Base-by-base conservation (phyloP, 2,113 vertebrate species). In the Cyprinodon brontotheroides region DNA sequence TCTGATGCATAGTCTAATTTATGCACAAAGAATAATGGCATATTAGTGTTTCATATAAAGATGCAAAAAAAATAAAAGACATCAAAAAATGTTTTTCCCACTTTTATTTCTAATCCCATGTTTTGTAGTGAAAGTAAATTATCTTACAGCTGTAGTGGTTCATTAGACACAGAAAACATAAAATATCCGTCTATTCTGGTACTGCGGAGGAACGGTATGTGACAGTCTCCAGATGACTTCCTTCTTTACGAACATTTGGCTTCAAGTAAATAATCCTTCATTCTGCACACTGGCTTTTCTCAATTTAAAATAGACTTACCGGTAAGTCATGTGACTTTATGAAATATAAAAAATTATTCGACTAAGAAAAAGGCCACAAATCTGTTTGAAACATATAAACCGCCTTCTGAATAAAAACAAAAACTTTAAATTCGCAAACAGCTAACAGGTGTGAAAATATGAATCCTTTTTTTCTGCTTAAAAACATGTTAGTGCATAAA, bases 401-500 rank as follows among this genome's bases (percentile, higher is more conserved):
- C n/a, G 50, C 7, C 14, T 45, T 11, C 9, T 45, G 11, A 45
- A 45, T 11, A 10, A 11, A 10, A 2, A 8, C 9, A 45, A 45
- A 45, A 50, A 8, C 29, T 4, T 57, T 11, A 40, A 60, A n/a
- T 29, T 60, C 22, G 29, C 7, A 7, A 68, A 39, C 37, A 61
- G 39, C 41, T 47, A 10, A 6, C 11, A 17, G 6, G 65, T 11
- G 1, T 48, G 39, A 61, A 0, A 45, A 22, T 22, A 64, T 17
- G 4, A 12, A 29, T 1, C 0, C 39, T 48, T 75, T 75, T 15
- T 2, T 15, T 14, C 60, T 4, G 50, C 75, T 65, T 15, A 61
- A 85, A 88, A 82, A 75, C 64, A 70, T 1, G 61, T 88, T 72
- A 8, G 57, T 74, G 64, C 13, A 57, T 65, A 36, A 47, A 53